Base-by-base conservation (phyloP, 2,888 invertebrate species). In the Plagodis pulveraria region DNA sequence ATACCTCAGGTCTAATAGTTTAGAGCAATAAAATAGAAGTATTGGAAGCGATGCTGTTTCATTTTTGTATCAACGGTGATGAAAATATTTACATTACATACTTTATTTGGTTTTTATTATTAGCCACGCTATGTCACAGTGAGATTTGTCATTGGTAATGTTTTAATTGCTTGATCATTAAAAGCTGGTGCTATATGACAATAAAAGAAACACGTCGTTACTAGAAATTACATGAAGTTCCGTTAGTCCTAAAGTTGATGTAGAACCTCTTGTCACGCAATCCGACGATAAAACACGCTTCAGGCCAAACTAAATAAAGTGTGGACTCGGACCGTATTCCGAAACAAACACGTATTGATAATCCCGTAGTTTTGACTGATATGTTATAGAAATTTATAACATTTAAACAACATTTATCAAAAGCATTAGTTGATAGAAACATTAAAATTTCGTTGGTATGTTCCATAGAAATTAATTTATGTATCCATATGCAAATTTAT, bases 171-270 rank as follows among this genome's bases (percentile, higher is more conserved):
- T 36, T 36, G 33, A 42, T 42, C 54, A 61, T 56, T 57, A 56
- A 64, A 66, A 43, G 34, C 70, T 67, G 74, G 74, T 76, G 77
- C 77, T 78, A 75, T 72, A 76, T 86, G 83, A 87, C 87, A 87
- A 83, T 85, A 83, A 87, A 81, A 88, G 78, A 88, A 90, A 89
- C 88, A 91, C 84, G 74, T 88, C 82, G 87, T 89, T 90, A 89
- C 80, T 84, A 78, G 83, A 87, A 88, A 89, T 90, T 87, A 90
- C 91, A 89, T 80, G 88, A 89, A 81, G 77, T 84, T 80, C 80
- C 80, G 86, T 87, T 88, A 86, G 78, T 81, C 79, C 78, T 69
- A 76, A 78, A 78, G 69, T 78, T 89, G 87, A 91, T 83, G 73
- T 78, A 91, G 76, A 75, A 81, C 65, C 71, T 69, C 62, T 74